Conservation (phyloP, 2,113 vertebrate genomes). For the Dicaeum eximium region DNA sequence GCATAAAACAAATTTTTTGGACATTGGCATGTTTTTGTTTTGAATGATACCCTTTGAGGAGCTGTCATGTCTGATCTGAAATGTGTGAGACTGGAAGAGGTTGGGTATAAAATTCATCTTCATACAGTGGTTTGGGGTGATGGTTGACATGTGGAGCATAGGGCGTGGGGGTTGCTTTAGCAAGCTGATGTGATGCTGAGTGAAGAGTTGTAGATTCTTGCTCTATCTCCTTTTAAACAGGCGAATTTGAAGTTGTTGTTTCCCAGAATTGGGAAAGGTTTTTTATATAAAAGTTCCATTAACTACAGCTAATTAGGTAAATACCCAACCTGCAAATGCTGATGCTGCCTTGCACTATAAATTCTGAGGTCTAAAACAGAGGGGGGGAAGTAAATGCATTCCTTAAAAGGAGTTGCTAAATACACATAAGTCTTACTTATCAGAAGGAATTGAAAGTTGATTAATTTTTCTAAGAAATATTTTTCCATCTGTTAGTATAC, state of each 20-base stretch:
- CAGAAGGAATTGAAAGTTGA: not conserved
- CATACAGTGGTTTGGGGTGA: not conserved
- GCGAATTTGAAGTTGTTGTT: not conserved
- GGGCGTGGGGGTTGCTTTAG: not conserved
- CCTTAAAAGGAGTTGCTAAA: not conserved
- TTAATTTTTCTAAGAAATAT: not conserved
- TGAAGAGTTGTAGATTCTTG: not conserved
- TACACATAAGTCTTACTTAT: not conserved
- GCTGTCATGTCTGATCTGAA: not conserved
- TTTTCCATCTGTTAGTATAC: accelerated
- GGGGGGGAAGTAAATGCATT: not conserved
- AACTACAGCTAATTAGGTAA: not conserved
- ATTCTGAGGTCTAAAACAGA: not conserved
- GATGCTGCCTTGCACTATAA: not conserved
- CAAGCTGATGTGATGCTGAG: not conserved
- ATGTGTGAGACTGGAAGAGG: not conserved
- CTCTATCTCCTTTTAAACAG: not conserved
- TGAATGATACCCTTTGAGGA: accelerated
- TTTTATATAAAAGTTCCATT: not conserved
- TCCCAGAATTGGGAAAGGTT: not conserved
- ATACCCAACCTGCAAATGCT: not conserved
- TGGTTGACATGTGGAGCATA: not conserved
- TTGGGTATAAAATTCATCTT: not conserved
- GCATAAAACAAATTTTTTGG: not conserved
- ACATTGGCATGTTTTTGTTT: not conserved